These are phyloP conservation scores for Liasis olivaceus DNA, from an alignment of 2,797 vertebrate species.

Conservation along the genomic window DNA sequence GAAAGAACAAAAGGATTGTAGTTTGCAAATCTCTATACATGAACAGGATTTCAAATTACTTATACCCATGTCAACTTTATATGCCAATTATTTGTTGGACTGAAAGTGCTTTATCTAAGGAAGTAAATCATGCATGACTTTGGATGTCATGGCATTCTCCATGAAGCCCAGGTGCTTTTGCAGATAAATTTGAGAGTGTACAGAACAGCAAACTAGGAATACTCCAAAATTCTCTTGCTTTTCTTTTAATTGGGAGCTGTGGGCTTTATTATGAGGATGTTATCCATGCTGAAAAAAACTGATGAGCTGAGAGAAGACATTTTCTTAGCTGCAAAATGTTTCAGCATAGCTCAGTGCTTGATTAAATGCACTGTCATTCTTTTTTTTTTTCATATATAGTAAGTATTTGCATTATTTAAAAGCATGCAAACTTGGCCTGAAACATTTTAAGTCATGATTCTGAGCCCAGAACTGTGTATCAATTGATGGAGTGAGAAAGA, in stretches of 20 bases:
- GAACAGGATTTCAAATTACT: slow-evolving; percentile 9
- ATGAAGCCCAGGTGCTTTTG: slow-evolving; percentile 26
- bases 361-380: neutral
- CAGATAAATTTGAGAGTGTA: slow-evolving; percentile 34
- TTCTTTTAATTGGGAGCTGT: slow-evolving; percentile 53
- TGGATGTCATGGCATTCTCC: slow-evolving; percentile 18
- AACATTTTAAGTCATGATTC: slow-evolving; percentile 12
- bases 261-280: slow-evolving; percentile 50
- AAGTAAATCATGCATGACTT: slow-evolving; percentile 34
- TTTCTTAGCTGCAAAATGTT: slow-evolving; percentile 27
- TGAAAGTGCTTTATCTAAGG: slow-evolving; percentile 26
- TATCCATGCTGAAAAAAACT: slow-evolving; percentile 27
- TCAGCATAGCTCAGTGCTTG: neutral
- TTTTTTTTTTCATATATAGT: neutral
- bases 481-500: neutral
- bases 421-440: neutral
- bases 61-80: slow-evolving; percentile 5
- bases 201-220: neutral
- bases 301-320: slow-evolving; percentile 35
- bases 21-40: slow-evolving; percentile 10
- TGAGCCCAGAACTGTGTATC: neutral
- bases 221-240: neutral
- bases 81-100: slow-evolving; percentile 28
- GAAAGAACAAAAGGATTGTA: slow-evolving; percentile 1
- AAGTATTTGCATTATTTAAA: neutral